Conservation (phyloP, 2,888 invertebrate species). For the Unio delphinus region DNA sequence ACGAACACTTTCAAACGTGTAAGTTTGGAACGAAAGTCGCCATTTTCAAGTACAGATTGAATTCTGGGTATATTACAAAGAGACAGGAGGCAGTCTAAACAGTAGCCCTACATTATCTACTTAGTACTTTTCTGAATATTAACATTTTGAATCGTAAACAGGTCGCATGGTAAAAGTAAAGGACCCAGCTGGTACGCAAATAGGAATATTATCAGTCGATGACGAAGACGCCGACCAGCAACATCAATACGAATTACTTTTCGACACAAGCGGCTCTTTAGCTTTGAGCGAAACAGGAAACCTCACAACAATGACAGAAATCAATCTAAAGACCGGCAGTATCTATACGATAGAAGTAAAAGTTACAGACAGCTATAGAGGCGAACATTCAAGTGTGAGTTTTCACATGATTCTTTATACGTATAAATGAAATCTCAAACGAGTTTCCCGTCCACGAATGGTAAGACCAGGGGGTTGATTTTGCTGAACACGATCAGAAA, state of each 20-base stretch:
- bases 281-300: slow-evolving; percentile 14
- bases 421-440: too few relatives aligned
- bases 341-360: slow-evolving; percentile 24
- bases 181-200: slow-evolving; percentile 22
- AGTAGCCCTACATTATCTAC: neutral
- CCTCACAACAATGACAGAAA: slow-evolving; percentile 34
- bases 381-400: too few relatives aligned
- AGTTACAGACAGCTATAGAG: slow-evolving; percentile 20
- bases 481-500: neutral
- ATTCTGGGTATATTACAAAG: too few relatives aligned
- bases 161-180: slow-evolving; percentile 24
- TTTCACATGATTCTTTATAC: too few relatives aligned
- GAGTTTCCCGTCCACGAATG: too few relatives aligned
- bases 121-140: neutral
- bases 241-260: slow-evolving; percentile 28
- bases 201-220: slow-evolving; percentile 37
- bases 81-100: too few relatives aligned
- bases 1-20: too few relatives aligned
- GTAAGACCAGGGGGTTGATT: too few relatives aligned
- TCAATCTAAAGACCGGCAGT: slow-evolving; percentile 18
- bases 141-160: slow-evolving; percentile 2
- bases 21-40: too few relatives aligned
- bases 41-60: too few relatives aligned
- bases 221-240: slow-evolving; percentile 45
- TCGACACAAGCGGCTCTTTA: slow-evolving; percentile 23